Evolutionary conservation across 1,140 invertebrate species (phyloP), one percentile per base, ranked within the genome.

Genomic region (Drosophila sturtevanti): DNA sequence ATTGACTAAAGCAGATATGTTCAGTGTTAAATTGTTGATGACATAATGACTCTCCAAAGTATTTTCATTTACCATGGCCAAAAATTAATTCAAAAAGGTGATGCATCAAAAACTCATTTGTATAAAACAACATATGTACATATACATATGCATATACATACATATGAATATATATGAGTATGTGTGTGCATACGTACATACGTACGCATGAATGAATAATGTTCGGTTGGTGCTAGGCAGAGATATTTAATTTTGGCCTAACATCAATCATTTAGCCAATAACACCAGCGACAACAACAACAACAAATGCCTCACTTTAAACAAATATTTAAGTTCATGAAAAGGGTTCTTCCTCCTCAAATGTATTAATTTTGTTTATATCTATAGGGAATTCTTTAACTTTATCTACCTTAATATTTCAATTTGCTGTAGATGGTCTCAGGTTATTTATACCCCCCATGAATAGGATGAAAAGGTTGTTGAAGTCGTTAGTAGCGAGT

Each of bases 171-270:
- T 34, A 14, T 35, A 35, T 31, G 21, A 6, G 5, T 31, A 24
- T 4, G 4, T 31, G 21, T 21, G 5, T 60, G 18, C 21, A 14
- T 31, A 31, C 34, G 35, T 60, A 60, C n/a, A 35, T 31, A 6
- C 27, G 9, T 21, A 18, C 16, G 16, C 41, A 48, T 48, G 41
- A 48, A 48, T 48, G 41, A 48, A 48, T 48, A 48, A 48, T 48
- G 41, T 48, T 21, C 6, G 9, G 1, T 21, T 48, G 41, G 41
- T 21, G 41, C 18, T 48, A 48, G 41, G 41, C 38, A 62, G 21
- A 63, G 24, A 63, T 63, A 51, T 63, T 41, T 63, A 22, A 63
- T 63, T 63, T 44, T 63, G 44, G 44, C 24, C 24, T 21, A 63
- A 44, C 38, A 63, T 44, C 24, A 63, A 51, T 44, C 35, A 63